These are phyloP conservation scores for Danio rerio DNA, from an alignment of 2,113 vertebrate genomes.

Conservation along the genomic window GRCz12tu NC_133197.1:32544501-32545000, in stretches of 20 bases:
- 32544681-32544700: background rate
- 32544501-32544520: background rate
- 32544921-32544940: background rate
- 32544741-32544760: background rate
- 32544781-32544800: background rate
- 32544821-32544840: conserved; percentile 27
- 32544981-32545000: conserved; percentile 57
- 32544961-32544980: background rate
- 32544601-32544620: too few species aligned
- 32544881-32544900: conserved; percentile 3
- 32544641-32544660: conserved; percentile 43
- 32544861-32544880: background rate
- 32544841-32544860: conserved; percentile 3
- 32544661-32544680: background rate
- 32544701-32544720: background rate
- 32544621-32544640: conserved; percentile 1
- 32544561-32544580: conserved; percentile 1
- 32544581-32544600: background rate
- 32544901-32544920: conserved; percentile 56
- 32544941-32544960: background rate
- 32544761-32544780: background rate
- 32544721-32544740: background rate
- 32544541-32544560: conserved; percentile 42
- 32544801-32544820: conserved; percentile 4
- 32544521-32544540: background rate